phyloP scores from a whole-genome alignment of 1,140 invertebrate genomes.

The Drosophila yakuba region DNA sequence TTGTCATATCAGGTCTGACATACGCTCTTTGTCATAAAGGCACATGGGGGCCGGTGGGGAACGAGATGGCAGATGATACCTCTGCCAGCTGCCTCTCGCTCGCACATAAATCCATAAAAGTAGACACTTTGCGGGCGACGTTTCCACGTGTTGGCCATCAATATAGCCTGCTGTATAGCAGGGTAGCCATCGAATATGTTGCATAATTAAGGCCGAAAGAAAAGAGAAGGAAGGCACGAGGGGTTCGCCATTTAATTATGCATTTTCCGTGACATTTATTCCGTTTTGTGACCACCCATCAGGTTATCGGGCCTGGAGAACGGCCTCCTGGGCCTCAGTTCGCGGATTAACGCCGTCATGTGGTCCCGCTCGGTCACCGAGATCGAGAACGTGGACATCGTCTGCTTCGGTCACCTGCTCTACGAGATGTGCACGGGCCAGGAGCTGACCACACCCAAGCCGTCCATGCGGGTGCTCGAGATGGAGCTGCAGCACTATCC shows the following conservation, averaged over 20 bases:
- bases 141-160: conserved; percentile 54
- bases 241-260: conserved; percentile 39
- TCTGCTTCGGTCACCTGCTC: conserved; percentile 93
- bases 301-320: conserved; percentile 94
- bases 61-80: conserved; percentile 5
- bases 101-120: conserved; percentile 62
- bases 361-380: conserved; percentile 86
- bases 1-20: conserved; percentile 57
- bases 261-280: conserved; percentile 45
- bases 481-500: conserved; percentile 91
- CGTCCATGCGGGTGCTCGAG: conserved; percentile 89
- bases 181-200: conserved; percentile 21
- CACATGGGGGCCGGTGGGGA: conserved; percentile 1
- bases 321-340: conserved; percentile 91
- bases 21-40: conserved; percentile 51
- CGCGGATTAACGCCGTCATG: conserved; percentile 87
- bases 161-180: conserved; percentile 4
- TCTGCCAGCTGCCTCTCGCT: conserved; percentile 20
- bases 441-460: conserved; percentile 90
- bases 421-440: conserved; percentile 96
- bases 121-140: conserved; percentile 44
- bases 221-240: neutral
- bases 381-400: conserved; percentile 88
- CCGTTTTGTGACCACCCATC: conserved; percentile 10
- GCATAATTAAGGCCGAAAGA: conserved; percentile 46